phyloP scores from a whole-genome alignment of 2,113 vertebrate genomes.

The Cephalopterus ornatus region DNA sequence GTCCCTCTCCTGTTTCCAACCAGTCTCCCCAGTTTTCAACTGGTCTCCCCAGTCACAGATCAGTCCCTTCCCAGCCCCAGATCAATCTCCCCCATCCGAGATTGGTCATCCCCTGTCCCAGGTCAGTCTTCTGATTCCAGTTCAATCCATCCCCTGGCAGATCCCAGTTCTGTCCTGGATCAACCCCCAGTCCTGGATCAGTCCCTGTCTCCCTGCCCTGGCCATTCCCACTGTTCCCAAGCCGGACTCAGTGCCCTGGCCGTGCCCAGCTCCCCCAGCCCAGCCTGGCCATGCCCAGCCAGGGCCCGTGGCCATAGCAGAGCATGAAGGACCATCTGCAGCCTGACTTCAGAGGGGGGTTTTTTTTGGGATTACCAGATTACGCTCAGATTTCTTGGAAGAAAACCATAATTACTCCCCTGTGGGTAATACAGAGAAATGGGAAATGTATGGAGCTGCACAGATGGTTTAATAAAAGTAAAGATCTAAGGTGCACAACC shows the following conservation, averaged over 20 bases:
- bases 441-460: not conserved
- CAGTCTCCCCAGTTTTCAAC: not conserved
- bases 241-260: not conserved
- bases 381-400: constrained; percentile 30
- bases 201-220: not conserved
- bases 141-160: fast-evolving
- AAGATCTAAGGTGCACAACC: not conserved
- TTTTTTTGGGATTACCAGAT: constrained; percentile 16
- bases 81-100: too few species aligned
- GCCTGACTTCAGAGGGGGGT: not conserved
- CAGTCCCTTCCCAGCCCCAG: not conserved
- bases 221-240: not conserved
- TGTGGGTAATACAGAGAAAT: not conserved
- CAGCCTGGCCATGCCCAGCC: not conserved
- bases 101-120: fast-evolving
- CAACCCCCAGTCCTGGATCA: fast-evolving
- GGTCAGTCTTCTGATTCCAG: not conserved
- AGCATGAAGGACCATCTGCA: not conserved
- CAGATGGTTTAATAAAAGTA: not conserved
- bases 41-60: not conserved
- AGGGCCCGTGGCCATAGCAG: not conserved
- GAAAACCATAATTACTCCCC: not conserved
- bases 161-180: not conserved
- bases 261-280: not conserved
- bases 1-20: too few species aligned